Base-by-base conservation (phyloP, 2,797 vertebrate genomes). In the Gambusia yucatana region DNA sequence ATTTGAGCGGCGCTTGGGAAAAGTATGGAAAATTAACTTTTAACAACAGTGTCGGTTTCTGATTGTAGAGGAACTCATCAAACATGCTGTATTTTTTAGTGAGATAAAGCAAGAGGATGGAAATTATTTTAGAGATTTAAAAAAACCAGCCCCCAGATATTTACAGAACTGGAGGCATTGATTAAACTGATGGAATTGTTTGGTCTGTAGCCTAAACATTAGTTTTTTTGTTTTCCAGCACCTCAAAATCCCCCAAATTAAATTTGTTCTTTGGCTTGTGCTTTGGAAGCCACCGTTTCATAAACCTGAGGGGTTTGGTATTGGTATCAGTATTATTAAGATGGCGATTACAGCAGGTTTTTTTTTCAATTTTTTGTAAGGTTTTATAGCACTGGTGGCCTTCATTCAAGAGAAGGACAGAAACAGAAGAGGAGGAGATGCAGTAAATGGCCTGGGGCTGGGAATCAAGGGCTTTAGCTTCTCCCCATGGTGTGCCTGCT, bases 1-100 rank as follows among this genome's bases (percentile, higher is more conserved):
- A 94, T 93, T 88, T 84, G 82, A 92, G 87, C 74, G 77, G 71
- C 84, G 50, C 72, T 72, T 75, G 46, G 83, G 84, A 90, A 88
- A 83, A 44, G 81, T 78, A 83, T 84, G 82, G 83, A 80, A 91
- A 92, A 92, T 88, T 82, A 82, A 77, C 77, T 81, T 82, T 85
- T 86, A 87, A 93, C 87, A 82, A 88, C 88, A 85, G 89, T 86
- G 87, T 88, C 80, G 76, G 30, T 10, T 70, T 78, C 87, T 84
- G 59, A 77, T 67, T 86, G 41, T 71, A 43, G 77, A 61, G 14
- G 80, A 46, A 20, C 39, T 77, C 46, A 72, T 74, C 30, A n/a
- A 79, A 43, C 43, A 69, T 59, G 67, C 79, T 75, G 59, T 39
- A 47, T 74, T 82, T 55, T 39, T 61, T 78, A 48, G 78, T 77